Evolutionary conservation across 2,797 vertebrate genomes (phyloP).

Genomic region (Falco peregrinus): DNA sequence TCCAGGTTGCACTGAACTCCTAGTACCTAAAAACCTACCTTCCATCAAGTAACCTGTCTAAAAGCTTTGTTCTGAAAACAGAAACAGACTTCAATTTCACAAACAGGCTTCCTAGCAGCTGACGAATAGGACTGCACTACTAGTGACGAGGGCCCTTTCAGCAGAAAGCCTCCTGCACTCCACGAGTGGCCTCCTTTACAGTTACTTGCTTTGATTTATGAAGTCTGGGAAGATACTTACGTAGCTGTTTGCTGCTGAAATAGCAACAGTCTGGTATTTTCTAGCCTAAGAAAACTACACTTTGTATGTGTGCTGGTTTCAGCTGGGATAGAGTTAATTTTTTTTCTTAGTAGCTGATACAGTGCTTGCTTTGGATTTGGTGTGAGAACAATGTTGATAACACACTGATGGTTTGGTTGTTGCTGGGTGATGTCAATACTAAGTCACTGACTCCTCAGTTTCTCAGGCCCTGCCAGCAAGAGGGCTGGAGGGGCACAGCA

Average conservation of each 20-base stretch:
- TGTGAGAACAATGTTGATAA: too few relatives aligned
- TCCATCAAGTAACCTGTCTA: not conserved
- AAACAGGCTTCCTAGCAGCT: not conserved
- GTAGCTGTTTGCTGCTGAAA: not conserved
- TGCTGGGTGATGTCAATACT: too few relatives aligned
- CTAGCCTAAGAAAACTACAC: not conserved
- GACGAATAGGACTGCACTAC: not conserved
- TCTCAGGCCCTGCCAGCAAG: too few relatives aligned
- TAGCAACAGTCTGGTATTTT: not conserved
- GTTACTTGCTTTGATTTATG: accelerated
- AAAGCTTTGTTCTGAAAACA: not conserved
- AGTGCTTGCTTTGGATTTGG: too few relatives aligned
- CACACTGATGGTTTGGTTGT: too few relatives aligned
- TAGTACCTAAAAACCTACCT: not conserved
- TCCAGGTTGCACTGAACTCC: not conserved
- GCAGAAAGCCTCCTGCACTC: not conserved
- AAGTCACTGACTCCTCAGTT: too few relatives aligned
- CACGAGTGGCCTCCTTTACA: not conserved
- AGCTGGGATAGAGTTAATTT: too few relatives aligned
- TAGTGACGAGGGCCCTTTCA: not conserved
- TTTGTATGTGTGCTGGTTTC: not conserved
- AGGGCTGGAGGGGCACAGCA: too few relatives aligned
- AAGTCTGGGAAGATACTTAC: not conserved
- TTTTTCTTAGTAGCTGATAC: too few relatives aligned
- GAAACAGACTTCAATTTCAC: not conserved